A percentile compares a stretch with the other conserved stretches of the same genome.
These are phyloP conservation scores for Linnaemya vulpina DNA, from an alignment of 2,888 invertebrate species.

Conservation along the genomic window DNA sequence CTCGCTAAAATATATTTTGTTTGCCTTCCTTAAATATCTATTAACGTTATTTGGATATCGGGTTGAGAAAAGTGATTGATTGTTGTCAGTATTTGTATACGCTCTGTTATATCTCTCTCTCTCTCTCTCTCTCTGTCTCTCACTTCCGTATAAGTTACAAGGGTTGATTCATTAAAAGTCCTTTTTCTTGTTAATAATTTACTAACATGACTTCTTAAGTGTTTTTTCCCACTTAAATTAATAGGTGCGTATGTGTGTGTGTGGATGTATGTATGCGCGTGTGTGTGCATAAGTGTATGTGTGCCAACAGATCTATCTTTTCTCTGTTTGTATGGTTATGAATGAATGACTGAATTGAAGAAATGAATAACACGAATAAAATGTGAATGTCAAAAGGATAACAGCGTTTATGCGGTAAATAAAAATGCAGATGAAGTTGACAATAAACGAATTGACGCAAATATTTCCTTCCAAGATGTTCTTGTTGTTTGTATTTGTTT, in stretches of 20 bases:
- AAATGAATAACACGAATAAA: constrained; percentile 60
- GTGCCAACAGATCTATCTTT: background rate
- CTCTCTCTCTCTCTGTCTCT: background rate
- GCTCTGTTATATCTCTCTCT: background rate
- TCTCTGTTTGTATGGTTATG: constrained; percentile 46
- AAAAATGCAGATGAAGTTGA: constrained; percentile 71
- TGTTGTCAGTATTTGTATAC: background rate
- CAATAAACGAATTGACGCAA: constrained; percentile 68
- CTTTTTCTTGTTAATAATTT: constrained; percentile 60
- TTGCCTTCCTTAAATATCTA: too few relatives aligned
- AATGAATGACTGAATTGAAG: constrained; percentile 47
- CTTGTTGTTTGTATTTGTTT: constrained; percentile 3
- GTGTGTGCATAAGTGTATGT: background rate
- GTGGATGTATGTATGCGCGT: background rate
- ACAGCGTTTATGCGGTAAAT: constrained; percentile 71
- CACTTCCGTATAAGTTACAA: constrained; percentile 17
- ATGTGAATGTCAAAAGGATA: constrained; percentile 72
- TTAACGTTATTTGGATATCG: background rate
- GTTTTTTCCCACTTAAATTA: constrained; percentile 5
- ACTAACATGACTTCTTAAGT: constrained; percentile 67
- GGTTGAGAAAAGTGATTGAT: constrained; percentile 14
- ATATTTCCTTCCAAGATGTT: constrained; percentile 62
- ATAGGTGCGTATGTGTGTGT: background rate
- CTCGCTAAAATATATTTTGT: too few relatives aligned
- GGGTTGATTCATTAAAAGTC: constrained; percentile 56